Evolutionary conservation across 2,113 vertebrate genomes (phyloP).

Genomic region (Catagonus wagneri): DNA sequence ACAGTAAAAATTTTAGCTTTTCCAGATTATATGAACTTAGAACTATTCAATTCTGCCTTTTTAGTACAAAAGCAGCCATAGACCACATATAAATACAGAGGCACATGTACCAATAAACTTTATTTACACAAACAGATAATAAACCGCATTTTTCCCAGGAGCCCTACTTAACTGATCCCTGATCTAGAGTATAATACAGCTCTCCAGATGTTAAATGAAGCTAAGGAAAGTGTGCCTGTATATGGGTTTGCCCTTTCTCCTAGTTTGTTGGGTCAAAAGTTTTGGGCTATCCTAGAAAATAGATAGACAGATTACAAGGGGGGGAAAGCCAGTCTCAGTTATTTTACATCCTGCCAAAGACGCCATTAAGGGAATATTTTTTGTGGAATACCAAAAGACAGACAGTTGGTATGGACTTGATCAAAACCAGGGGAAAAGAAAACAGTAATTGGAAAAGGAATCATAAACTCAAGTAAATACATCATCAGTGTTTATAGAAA

Average conservation of each 20-base stretch:
- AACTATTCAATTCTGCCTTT: neutral
- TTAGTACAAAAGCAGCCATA: neutral
- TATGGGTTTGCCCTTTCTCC: neutral
- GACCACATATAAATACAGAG: neutral
- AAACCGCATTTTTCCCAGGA: neutral
- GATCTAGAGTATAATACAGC: neutral
- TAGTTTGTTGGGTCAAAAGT: neutral
- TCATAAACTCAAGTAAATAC: neutral
- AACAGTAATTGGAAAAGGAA: neutral
- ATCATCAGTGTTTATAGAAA: neutral
- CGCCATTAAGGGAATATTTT: neutral
- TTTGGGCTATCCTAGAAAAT: neutral
- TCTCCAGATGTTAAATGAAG: neutral
- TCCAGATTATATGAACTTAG: neutral
- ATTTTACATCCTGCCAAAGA: neutral
- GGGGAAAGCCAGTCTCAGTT: rapidly evolving
- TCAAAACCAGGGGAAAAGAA: neutral
- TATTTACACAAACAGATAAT: neutral
- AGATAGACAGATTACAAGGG: rapidly evolving
- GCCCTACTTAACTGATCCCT: neutral
- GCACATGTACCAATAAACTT: neutral
- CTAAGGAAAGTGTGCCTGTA: neutral
- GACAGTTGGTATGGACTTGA: neutral
- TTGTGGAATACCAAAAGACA: neutral
- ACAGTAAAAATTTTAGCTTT: neutral